Conservation (phyloP, 2,797 vertebrate species). For the Antennarius maculatus region DNA sequence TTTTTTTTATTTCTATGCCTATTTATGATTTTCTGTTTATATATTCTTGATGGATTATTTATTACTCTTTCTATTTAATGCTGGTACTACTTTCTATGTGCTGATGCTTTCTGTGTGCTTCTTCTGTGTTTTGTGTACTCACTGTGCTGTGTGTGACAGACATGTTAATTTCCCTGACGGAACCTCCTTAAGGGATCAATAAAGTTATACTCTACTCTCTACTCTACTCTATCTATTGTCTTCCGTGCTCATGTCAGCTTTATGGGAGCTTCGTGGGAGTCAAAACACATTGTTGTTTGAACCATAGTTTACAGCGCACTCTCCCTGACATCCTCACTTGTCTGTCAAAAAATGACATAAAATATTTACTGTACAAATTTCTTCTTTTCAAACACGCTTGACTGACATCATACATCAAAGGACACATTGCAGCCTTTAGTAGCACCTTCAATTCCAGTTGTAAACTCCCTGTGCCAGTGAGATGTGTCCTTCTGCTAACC, state of each 20-base stretch:
- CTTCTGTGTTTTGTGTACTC: too few species aligned
- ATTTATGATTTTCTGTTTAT: too few species aligned
- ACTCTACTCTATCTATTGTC: too few species aligned
- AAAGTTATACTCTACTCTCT: too few species aligned
- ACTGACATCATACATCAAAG: slow-evolving; percentile 6
- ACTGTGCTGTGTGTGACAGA: too few species aligned
- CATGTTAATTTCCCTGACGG: too few species aligned
- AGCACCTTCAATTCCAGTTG: slow-evolving; percentile 17
- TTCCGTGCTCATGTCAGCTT: background rate
- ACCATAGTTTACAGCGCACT: slow-evolving; percentile 15
- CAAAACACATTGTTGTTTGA: slow-evolving; percentile 6
- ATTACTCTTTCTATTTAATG: too few species aligned
- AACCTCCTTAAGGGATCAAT: too few species aligned
- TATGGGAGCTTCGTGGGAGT: background rate
- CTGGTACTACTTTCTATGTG: too few species aligned
- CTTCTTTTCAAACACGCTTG: slow-evolving; percentile 61
- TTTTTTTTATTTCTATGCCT: too few species aligned
- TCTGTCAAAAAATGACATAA: slow-evolving; percentile 21
- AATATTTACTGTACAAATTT: slow-evolving; percentile 24
- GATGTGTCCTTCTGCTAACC: slow-evolving; percentile 53
- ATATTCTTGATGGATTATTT: too few species aligned
- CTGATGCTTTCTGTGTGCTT: too few species aligned
- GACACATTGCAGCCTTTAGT: slow-evolving; percentile 14
- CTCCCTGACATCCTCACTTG: slow-evolving; percentile 55
- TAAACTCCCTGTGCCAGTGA: slow-evolving; percentile 36